These are phyloP conservation scores for Parnassius mnemosyne DNA, from an alignment of 2,888 invertebrate species.

Conservation along the genomic window DNA sequence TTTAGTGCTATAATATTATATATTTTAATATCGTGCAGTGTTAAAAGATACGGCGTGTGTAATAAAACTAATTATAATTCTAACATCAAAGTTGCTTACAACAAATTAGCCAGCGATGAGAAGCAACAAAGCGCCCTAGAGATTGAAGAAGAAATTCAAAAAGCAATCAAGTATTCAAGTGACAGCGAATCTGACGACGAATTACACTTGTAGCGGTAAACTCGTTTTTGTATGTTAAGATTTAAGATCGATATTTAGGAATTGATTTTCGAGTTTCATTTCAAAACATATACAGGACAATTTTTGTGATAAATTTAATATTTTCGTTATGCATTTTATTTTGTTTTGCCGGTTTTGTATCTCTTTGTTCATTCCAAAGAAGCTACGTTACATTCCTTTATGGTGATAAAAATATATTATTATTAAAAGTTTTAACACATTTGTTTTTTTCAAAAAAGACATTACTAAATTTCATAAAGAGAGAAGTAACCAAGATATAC, in stretches of 20 bases:
- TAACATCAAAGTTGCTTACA: conserved; percentile 61
- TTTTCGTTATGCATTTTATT: conserved; percentile 50
- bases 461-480: not conserved
- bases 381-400: conserved; percentile 23
- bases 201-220: conserved; percentile 61
- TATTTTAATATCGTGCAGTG: conserved; percentile 46
- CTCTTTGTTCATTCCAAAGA: conserved; percentile 12
- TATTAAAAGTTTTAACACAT: not conserved
- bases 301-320: conserved; percentile 55
- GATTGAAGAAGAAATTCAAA: conserved; percentile 67
- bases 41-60: conserved; percentile 44
- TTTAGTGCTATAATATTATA: conserved; percentile 53
- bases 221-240: conserved; percentile 13
- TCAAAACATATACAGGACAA: conserved; percentile 54
- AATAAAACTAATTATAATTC: conserved; percentile 53
- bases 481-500: not conserved
- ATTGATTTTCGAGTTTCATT: not conserved
- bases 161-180: conserved; percentile 63
- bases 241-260: too few relatives aligned
- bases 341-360: not conserved
- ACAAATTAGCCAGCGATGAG: conserved; percentile 66
- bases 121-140: conserved; percentile 63
- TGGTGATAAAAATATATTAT: not conserved
- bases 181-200: conserved; percentile 71
- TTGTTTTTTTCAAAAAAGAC: too few relatives aligned